phyloP scores from a whole-genome alignment of 1,140 invertebrate species.

The Drosophila nigromelanica region DNA sequence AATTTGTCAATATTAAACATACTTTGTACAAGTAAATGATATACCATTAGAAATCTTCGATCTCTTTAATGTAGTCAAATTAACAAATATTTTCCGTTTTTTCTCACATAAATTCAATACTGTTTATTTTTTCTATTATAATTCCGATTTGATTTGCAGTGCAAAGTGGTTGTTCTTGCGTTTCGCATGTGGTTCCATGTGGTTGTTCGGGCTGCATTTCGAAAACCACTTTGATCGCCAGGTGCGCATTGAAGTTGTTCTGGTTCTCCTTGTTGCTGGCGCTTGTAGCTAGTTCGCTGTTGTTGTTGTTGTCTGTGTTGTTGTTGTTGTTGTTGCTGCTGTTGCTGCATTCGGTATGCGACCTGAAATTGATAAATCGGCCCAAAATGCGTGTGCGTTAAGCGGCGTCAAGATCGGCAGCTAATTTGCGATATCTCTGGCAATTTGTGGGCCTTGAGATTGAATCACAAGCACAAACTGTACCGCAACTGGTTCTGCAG shows the following conservation, averaged over 20 bases:
- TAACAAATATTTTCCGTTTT: slow-evolving; percentile 20
- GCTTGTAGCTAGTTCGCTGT: slow-evolving; percentile 24
- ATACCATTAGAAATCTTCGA: not conserved
- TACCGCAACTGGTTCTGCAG: slow-evolving; percentile 35
- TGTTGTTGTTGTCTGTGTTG: slow-evolving; percentile 39
- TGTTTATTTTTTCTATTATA: slow-evolving; percentile 18
- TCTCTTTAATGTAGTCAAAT: slow-evolving; percentile 34
- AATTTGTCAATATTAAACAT: no score
- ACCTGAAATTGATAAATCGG: slow-evolving; percentile 78
- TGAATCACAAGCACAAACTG: slow-evolving; percentile 39
- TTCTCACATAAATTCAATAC: slow-evolving; percentile 53
- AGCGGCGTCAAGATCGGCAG: slow-evolving; percentile 23
- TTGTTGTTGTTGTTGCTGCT: slow-evolving; percentile 26
- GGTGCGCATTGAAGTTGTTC: slow-evolving; percentile 76
- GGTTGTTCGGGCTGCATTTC: slow-evolving; percentile 60
- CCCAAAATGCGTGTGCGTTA: slow-evolving; percentile 65
- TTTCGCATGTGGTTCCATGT: slow-evolving; percentile 37
- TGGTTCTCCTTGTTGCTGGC: slow-evolving; percentile 76
- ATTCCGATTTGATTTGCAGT: slow-evolving; percentile 41
- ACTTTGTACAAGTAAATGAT: not conserved
- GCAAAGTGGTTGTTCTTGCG: slow-evolving; percentile 52
- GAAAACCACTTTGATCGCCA: slow-evolving; percentile 77
- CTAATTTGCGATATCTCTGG: slow-evolving; percentile 63
- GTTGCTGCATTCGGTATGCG: slow-evolving; percentile 72
- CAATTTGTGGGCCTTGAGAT: slow-evolving; percentile 60